These are phyloP conservation scores for Anthopleura xanthogrammica DNA, from an alignment of 92 coral and sea anemone genomes.

Conservation along the genomic window DNA sequence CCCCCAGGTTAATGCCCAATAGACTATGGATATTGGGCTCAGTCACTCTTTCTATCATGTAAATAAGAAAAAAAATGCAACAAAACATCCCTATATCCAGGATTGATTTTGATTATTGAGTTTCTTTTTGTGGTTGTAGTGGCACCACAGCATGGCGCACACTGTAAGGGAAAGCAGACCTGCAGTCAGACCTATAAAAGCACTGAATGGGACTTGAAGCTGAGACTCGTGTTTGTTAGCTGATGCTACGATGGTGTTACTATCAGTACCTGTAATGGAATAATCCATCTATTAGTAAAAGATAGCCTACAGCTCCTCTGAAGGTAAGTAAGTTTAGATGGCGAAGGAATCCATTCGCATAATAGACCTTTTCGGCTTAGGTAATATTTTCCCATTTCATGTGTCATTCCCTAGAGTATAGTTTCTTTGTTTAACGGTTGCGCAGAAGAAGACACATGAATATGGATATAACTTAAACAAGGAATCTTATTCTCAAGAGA, in stretches of 20 bases:
- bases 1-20: background rate
- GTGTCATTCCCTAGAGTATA: too few species aligned
- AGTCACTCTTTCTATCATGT: background rate
- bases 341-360: too few species aligned
- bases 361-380: too few species aligned
- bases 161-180: constrained; percentile 47
- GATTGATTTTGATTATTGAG: constrained; percentile 11
- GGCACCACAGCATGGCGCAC: constrained; percentile 52
- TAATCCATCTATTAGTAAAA: background rate
- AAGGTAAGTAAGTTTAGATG: background rate
- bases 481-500: too few species aligned
- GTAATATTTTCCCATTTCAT: too few species aligned
- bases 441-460: too few species aligned
- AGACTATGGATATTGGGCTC: background rate
- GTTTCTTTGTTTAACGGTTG: too few species aligned
- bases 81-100: background rate
- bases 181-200: constrained; percentile 44
- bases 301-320: background rate
- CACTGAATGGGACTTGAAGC: constrained; percentile 48
- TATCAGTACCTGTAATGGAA: background rate
- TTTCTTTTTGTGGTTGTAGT: constrained; percentile 42
- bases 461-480: too few species aligned
- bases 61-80: background rate
- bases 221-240: constrained; percentile 17
- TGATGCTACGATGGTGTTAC: background rate